Conservation (phyloP, 2,888 invertebrate genomes). For the Drosophila macrospina region DNA sequence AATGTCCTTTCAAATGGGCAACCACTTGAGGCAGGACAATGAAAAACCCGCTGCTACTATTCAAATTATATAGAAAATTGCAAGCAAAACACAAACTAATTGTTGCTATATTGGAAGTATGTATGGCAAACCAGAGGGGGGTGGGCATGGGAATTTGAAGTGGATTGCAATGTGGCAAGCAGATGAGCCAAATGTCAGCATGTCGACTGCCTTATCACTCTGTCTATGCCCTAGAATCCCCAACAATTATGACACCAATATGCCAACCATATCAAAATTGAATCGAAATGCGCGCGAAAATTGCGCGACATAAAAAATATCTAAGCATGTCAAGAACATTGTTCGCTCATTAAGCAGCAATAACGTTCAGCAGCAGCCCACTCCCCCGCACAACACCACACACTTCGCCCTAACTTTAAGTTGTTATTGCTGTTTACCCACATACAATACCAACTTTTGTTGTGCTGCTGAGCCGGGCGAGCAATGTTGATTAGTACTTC, state of each 20-base stretch:
- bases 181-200: slow-evolving; percentile 66
- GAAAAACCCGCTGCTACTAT: slow-evolving; percentile 58
- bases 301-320: slow-evolving; percentile 53
- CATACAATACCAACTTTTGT: slow-evolving; percentile 71
- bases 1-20: slow-evolving; percentile 31
- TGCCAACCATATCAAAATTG: slow-evolving; percentile 60
- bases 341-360: slow-evolving; percentile 71
- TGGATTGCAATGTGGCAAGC: slow-evolving; percentile 72
- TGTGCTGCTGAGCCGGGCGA: slow-evolving; percentile 49
- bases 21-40: slow-evolving; percentile 69
- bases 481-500: slow-evolving; percentile 78
- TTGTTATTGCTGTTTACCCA: slow-evolving; percentile 50
- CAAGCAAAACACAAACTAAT: slow-evolving; percentile 75
- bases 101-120: slow-evolving; percentile 49
- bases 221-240: slow-evolving; percentile 40
- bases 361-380: slow-evolving; percentile 16
- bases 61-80: slow-evolving; percentile 76
- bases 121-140: slow-evolving; percentile 22
- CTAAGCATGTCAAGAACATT: slow-evolving; percentile 78
- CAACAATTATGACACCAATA: slow-evolving; percentile 39
- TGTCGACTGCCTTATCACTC: slow-evolving; percentile 48
- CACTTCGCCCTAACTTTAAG: neutral
- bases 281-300: slow-evolving; percentile 76
- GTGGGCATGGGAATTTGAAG: slow-evolving; percentile 71
- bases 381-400: slow-evolving; percentile 9